These are phyloP conservation scores for Stomorhina lunata DNA, from an alignment of 2,888 invertebrate species.

Conservation along the genomic window DNA sequence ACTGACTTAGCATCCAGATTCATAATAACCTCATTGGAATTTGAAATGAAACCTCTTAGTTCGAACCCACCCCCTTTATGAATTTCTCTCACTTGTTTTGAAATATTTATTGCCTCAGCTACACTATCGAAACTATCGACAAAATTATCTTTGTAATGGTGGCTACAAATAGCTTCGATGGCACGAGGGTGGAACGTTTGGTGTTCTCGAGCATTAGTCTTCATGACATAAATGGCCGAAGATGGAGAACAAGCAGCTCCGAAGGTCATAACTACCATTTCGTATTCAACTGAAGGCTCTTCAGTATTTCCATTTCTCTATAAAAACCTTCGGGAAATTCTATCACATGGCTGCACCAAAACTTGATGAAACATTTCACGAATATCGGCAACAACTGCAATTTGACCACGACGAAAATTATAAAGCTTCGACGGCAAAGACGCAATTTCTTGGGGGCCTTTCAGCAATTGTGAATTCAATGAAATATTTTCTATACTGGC, in stretches of 20 bases:
- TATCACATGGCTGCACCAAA: slow-evolving; percentile 70
- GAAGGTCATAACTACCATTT: slow-evolving; percentile 66
- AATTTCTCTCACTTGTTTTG: slow-evolving; percentile 41
- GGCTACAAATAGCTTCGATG: no score
- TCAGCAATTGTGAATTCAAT: no score
- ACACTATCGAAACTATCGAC: slow-evolving; percentile 40
- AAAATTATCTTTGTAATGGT: slow-evolving; percentile 55
- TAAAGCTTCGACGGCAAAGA: no score
- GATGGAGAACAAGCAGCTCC: slow-evolving; percentile 67
- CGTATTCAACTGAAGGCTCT: slow-evolving; percentile 39
- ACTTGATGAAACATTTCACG: no score
- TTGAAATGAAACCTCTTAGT: slow-evolving; percentile 47
- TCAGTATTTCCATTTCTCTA: slow-evolving; percentile 66
- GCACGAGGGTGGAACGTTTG: slow-evolving; percentile 54
- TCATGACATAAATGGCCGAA: slow-evolving; percentile 26
- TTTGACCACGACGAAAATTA: no score
- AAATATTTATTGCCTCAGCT: slow-evolving; percentile 43
- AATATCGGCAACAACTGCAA: no score
- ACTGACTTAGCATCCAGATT: no score
- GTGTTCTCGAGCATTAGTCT: slow-evolving; percentile 7
- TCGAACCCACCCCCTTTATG: slow-evolving; percentile 55
- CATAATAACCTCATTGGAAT: slow-evolving; percentile 44
- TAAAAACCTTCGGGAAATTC: slow-evolving; percentile 71
- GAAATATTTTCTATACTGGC: slow-evolving; percentile 61
- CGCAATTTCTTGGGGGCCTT: no score